Evolutionary conservation across 2,888 invertebrate genomes (phyloP).

Genomic region (Helobdella robusta): DNA sequence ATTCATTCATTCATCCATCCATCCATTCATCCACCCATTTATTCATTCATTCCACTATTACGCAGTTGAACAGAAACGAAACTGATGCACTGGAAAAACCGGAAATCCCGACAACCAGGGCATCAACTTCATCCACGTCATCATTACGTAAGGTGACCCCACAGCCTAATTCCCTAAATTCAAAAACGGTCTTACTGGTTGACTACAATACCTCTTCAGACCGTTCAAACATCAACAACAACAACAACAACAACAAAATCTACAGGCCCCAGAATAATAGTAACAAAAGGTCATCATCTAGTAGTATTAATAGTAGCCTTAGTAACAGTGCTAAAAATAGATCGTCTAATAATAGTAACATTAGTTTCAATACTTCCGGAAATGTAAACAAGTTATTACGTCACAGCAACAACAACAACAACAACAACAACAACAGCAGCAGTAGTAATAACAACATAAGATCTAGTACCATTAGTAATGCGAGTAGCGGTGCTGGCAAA

Average conservation of each 20-base stretch:
- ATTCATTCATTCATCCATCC: too few species aligned
- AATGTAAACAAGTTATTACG: not conserved
- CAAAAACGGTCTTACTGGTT: too few species aligned
- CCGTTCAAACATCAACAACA: not conserved
- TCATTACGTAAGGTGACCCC: too few species aligned
- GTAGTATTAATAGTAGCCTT: not conserved
- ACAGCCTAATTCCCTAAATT: too few species aligned
- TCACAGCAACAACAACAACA: conserved; percentile 8
- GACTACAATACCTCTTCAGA: too few species aligned
- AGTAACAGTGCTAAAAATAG: not conserved
- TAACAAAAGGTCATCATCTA: too few species aligned
- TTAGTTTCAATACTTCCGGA: not conserved
- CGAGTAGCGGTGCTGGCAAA: too few species aligned
- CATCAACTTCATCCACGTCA: not conserved
- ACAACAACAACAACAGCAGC: not conserved
- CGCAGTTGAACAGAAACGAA: too few species aligned
- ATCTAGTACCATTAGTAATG: not conserved
- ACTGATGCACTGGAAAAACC: too few species aligned
- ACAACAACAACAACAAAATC: not conserved
- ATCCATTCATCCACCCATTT: too few species aligned
- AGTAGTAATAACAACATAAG: not conserved
- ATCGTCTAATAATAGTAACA: not conserved
- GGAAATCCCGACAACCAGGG: conserved; percentile 6
- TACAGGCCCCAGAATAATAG: not conserved
- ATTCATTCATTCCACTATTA: too few species aligned